Evolutionary conservation across 2,113 vertebrate genomes (phyloP).

Genomic region (Glaucomys volans): DNA sequence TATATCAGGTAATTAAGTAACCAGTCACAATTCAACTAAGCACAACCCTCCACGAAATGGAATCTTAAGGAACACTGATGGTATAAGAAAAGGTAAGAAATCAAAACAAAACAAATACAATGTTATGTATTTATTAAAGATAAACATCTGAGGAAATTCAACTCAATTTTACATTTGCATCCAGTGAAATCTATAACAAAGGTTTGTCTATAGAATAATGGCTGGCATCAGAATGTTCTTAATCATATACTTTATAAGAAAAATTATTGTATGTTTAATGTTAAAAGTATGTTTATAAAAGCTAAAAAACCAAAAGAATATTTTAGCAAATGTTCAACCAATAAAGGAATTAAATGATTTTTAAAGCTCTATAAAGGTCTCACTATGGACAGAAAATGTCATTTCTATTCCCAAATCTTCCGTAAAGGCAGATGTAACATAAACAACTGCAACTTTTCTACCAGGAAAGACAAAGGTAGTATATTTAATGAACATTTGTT

Average conservation of each 20-base stretch:
- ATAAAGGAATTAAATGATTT: not conserved
- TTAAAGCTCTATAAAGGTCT: not conserved
- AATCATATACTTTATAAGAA: conserved; percentile 24
- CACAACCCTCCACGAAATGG: not conserved
- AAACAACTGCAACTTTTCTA: not conserved
- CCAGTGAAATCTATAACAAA: not conserved
- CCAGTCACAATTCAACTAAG: conserved; percentile 51
- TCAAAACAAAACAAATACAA: conserved; percentile 40
- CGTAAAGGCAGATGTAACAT: not conserved
- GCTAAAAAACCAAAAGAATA: not conserved
- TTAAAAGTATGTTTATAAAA: not conserved
- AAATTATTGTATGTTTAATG: too few species aligned
- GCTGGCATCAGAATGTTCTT: not conserved
- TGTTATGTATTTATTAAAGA: conserved; percentile 40
- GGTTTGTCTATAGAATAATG: not conserved
- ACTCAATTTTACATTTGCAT: conserved; percentile 11
- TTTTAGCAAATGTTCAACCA: not conserved
- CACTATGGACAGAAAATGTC: not conserved
- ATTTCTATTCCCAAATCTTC: not conserved
- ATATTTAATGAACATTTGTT: not conserved
- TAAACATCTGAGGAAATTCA: conserved; percentile 37
- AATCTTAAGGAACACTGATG: conserved; percentile 2
- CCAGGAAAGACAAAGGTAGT: not conserved
- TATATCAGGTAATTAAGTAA: conserved; percentile 56
- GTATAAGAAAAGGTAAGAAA: conserved; percentile 8